phyloP scores from a whole-genome alignment of 2,888 invertebrate species.

The Temnothorax ravouxi region DNA sequence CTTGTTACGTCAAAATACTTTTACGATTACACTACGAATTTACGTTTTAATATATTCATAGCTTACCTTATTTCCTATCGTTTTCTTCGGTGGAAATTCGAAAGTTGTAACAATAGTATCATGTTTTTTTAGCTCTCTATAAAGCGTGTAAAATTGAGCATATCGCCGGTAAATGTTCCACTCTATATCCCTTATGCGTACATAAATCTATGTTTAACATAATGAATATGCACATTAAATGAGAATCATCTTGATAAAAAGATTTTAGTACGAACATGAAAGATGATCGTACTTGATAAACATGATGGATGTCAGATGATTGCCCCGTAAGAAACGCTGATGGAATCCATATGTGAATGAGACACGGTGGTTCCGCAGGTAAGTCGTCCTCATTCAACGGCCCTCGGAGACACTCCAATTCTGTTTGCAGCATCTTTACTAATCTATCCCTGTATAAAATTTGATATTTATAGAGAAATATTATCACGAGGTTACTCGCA shows the following conservation, averaged over 20 bases:
- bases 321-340: constrained; percentile 93
- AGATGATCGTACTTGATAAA: constrained; percentile 92
- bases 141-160: constrained; percentile 95
- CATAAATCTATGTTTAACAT: constrained; percentile 89
- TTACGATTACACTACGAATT: not conserved
- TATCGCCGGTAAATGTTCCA: constrained; percentile 99
- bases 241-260: not conserved
- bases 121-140: constrained; percentile 94
- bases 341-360: constrained; percentile 95
- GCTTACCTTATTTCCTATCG: constrained; percentile 95
- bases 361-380: constrained; percentile 84
- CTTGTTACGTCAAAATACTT: not conserved
- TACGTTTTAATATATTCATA: not conserved
- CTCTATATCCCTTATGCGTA: constrained; percentile 94
- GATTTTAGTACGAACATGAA: not conserved
- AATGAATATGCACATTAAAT: not conserved
- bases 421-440: constrained; percentile 88
- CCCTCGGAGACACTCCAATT: constrained; percentile 90
- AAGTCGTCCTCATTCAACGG: constrained; percentile 88
- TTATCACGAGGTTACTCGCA: not conserved
- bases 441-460: constrained; percentile 87
- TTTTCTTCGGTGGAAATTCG: constrained; percentile 98
- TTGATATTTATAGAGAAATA: not conserved
- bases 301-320: constrained; percentile 93
- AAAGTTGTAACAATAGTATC: constrained; percentile 93